Conservation (phyloP, 2,113 vertebrate genomes). For the Leucoraja erinaceus region DNA sequence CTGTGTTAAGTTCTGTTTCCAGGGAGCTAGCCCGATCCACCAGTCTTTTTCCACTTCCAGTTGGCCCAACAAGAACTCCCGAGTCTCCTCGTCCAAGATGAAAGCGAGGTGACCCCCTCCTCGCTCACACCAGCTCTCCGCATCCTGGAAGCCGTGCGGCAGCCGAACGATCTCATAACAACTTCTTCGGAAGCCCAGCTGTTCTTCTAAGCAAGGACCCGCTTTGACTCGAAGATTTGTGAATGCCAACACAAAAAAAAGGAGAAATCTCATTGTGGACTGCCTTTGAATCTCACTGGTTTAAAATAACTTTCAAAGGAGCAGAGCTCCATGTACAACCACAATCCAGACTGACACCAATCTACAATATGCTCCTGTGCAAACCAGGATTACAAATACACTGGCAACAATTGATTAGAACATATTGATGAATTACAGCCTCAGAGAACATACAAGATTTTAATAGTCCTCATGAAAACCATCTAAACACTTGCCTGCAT, state of each 20-base stretch:
- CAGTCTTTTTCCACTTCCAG: slow-evolving; percentile 68
- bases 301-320: background rate
- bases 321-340: slow-evolving; percentile 46
- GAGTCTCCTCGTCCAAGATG: slow-evolving; percentile 71
- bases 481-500: slow-evolving; percentile 48
- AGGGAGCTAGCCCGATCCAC: slow-evolving; percentile 79
- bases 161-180: slow-evolving; percentile 80
- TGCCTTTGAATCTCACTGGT: background rate
- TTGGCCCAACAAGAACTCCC: slow-evolving; percentile 75
- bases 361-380: slow-evolving; percentile 41
- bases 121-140: slow-evolving; percentile 83
- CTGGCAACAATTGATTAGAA: slow-evolving; percentile 41
- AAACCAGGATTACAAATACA: slow-evolving; percentile 43
- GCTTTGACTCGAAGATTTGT: slow-evolving; percentile 46
- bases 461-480: slow-evolving; percentile 42
- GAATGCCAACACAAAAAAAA: slow-evolving; percentile 43
- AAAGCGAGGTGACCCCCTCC: slow-evolving; percentile 81
- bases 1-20: slow-evolving; percentile 60
- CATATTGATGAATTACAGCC: slow-evolving; percentile 41
- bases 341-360: slow-evolving; percentile 31
- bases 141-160: slow-evolving; percentile 57
- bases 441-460: slow-evolving; percentile 47
- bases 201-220: slow-evolving; percentile 61
- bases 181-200: slow-evolving; percentile 67
- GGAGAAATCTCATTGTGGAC: slow-evolving; percentile 43